These are phyloP conservation scores for Apodemia duryi DNA, from an alignment of 2,888 invertebrate species.

Conservation along the genomic window DNA sequence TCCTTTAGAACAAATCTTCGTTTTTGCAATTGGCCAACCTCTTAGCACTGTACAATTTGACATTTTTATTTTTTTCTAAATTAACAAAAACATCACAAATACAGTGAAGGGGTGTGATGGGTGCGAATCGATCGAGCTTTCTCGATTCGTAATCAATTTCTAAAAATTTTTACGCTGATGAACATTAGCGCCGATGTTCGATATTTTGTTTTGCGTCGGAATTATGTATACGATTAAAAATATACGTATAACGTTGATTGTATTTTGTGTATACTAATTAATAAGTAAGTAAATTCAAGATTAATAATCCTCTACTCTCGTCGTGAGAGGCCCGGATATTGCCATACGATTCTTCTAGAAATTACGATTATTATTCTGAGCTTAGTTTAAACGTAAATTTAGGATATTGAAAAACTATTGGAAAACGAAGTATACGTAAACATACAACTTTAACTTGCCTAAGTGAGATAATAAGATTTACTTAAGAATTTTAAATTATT, in stretches of 20 bases:
- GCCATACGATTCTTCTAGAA: slow-evolving; percentile 38
- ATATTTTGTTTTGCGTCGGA: slow-evolving; percentile 68
- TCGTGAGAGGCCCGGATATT: slow-evolving; percentile 28
- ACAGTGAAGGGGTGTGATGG: slow-evolving; percentile 76
- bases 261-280: slow-evolving; percentile 78
- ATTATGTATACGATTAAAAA: slow-evolving; percentile 76
- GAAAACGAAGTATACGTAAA: slow-evolving; percentile 79
- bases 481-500: slow-evolving; percentile 77
- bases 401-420: slow-evolving; percentile 64
- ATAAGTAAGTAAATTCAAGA: slow-evolving; percentile 50
- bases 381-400: slow-evolving; percentile 66
- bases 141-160: slow-evolving; percentile 35
- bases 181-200: slow-evolving; percentile 62
- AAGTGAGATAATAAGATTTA: slow-evolving; percentile 76
- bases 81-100: slow-evolving; percentile 41
- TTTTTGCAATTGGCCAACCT: slow-evolving; percentile 81
- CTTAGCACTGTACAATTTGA: slow-evolving; percentile 68
- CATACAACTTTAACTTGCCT: slow-evolving; percentile 78
- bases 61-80: slow-evolving; percentile 46
- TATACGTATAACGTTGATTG: slow-evolving; percentile 78
- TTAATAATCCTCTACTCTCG: slow-evolving; percentile 41
- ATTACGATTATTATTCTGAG: slow-evolving; percentile 58
- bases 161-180: slow-evolving; percentile 40
- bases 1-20: slow-evolving; percentile 77
- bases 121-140: slow-evolving; percentile 46